Evolutionary conservation across 1,140 invertebrate species (phyloP).

Genomic region (Papilio glaucus): DNA sequence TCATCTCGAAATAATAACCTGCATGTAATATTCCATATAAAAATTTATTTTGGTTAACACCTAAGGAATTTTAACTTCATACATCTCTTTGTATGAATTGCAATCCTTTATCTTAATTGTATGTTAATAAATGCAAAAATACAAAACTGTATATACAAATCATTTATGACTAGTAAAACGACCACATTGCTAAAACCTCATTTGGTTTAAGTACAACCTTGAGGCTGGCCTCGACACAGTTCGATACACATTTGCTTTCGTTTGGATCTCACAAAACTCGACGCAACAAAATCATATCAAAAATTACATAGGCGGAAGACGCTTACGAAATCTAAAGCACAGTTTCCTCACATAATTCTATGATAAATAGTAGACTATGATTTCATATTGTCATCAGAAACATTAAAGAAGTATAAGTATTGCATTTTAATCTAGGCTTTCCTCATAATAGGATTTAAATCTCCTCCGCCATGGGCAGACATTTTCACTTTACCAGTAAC

Average conservation of each 20-base stretch:
- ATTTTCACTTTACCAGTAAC: slow-evolving; percentile 63
- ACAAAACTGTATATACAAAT: slow-evolving; percentile 76
- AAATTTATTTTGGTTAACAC: slow-evolving; percentile 58
- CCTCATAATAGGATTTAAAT: slow-evolving; percentile 71
- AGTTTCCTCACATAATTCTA: slow-evolving; percentile 38
- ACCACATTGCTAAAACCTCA: slow-evolving; percentile 62
- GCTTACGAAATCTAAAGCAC: slow-evolving; percentile 42
- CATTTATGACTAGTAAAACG: slow-evolving; percentile 79
- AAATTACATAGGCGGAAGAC: slow-evolving; percentile 49
- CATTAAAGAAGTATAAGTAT: slow-evolving; percentile 13
- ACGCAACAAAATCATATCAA: slow-evolving; percentile 59
- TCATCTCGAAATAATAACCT: slow-evolving; percentile 50
- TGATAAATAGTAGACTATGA: slow-evolving; percentile 31
- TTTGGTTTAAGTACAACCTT: slow-evolving; percentile 42
- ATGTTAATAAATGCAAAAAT: slow-evolving; percentile 66
- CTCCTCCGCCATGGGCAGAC: slow-evolving; percentile 74
- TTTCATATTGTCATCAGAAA: slow-evolving; percentile 30
- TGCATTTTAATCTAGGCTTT: slow-evolving; percentile 59
- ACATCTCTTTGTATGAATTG: slow-evolving; percentile 57
- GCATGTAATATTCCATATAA: slow-evolving; percentile 55
- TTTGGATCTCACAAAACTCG: slow-evolving; percentile 58
- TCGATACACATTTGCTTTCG: slow-evolving; percentile 58
- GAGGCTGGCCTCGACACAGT: slow-evolving; percentile 48
- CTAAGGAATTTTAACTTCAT: slow-evolving; percentile 59
- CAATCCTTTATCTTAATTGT: slow-evolving; percentile 68